A percentile compares a stretch with the other conserved stretches of the same genome.
Conservation (phyloP, 2,113 vertebrate species). For the Poecile atricapillus region DNA sequence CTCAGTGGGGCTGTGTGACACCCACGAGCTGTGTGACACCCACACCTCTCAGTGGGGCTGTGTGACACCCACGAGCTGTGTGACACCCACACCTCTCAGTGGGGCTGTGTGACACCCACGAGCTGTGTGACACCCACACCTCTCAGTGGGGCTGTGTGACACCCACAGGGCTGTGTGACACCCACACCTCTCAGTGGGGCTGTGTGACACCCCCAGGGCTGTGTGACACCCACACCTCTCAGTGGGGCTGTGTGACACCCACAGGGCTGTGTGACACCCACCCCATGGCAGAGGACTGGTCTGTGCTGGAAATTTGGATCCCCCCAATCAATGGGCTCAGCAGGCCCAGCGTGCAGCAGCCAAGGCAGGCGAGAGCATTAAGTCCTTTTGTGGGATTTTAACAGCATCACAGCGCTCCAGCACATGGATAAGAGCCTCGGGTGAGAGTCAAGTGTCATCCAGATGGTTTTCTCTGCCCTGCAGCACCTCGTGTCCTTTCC, state of each 20-base stretch:
- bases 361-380: background rate
- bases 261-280: no score
- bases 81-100: background rate
- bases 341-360: background rate
- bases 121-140: background rate
- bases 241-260: no score
- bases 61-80: background rate
- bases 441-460: background rate
- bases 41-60: background rate
- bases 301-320: accelerated
- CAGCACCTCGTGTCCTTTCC: background rate
- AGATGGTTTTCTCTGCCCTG: background rate
- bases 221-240: no score
- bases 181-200: background rate
- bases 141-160: background rate
- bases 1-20: accelerated
- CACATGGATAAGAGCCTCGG: background rate
- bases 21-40: background rate
- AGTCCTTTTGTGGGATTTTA: background rate
- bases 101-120: background rate
- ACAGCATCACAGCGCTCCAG: background rate
- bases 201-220: background rate
- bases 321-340: accelerated
- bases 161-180: background rate
- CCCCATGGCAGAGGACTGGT: accelerated